These are phyloP conservation scores for Lophius americanus DNA, from an alignment of 2,797 vertebrate species.

Conservation along the genomic window DNA sequence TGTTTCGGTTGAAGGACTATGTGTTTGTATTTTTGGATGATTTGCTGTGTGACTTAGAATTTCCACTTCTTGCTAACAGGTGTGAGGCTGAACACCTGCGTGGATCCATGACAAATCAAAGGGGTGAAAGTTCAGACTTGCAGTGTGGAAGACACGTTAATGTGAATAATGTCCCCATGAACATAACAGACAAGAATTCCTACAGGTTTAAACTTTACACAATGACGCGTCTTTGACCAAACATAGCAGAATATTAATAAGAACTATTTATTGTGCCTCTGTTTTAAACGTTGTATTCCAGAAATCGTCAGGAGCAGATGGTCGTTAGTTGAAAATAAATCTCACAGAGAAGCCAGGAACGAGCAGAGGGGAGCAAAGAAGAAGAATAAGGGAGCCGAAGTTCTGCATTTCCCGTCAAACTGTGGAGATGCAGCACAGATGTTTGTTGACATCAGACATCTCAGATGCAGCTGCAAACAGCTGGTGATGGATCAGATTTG, in stretches of 20 bases:
- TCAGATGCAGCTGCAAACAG: conserved; percentile 67
- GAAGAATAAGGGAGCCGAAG: conserved; percentile 76
- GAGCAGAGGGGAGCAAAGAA: conserved; percentile 68
- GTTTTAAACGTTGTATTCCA: conserved; percentile 66
- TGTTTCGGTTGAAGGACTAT: too few relatives aligned
- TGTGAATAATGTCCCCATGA: conserved; percentile 3
- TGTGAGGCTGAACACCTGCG: conserved; percentile 72
- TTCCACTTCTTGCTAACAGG: conserved; percentile 57
- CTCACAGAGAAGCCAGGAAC: conserved; percentile 74
- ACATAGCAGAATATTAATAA: too few relatives aligned
- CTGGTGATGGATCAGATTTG: conserved; percentile 81
- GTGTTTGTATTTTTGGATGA: neutral
- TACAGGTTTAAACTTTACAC: too few relatives aligned
- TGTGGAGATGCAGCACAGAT: conserved; percentile 90
- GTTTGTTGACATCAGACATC: conserved; percentile 84
- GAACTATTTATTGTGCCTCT: conserved; percentile 19
- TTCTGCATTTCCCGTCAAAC: conserved; percentile 90
- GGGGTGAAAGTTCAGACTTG: conserved; percentile 57
- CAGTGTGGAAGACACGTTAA: conserved; percentile 32
- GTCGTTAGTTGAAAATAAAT: conserved; percentile 84
- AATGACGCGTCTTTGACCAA: too few relatives aligned
- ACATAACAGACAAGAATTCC: too few relatives aligned
- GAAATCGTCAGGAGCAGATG: conserved; percentile 91
- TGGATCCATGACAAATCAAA: conserved; percentile 48
- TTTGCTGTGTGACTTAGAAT: neutral